Conservation (phyloP, 2,113 vertebrate genomes). For the Genyomyrus donnyi region DNA sequence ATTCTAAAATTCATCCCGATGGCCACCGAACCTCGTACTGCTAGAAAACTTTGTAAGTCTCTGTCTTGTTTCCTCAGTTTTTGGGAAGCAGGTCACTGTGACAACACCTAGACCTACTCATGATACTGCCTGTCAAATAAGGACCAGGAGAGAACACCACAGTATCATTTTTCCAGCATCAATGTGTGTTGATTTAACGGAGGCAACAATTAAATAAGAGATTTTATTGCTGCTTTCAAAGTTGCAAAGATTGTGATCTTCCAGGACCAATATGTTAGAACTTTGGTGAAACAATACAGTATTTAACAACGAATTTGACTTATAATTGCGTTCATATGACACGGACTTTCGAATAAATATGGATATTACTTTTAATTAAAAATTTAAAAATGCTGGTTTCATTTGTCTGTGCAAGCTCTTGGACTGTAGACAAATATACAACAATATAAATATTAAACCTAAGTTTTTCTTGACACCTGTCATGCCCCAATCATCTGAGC, state of each 20-base stretch:
- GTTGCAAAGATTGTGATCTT: not conserved
- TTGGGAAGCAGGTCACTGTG: not conserved
- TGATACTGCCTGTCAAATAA: not conserved
- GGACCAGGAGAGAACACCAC: not conserved
- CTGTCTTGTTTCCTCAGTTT: not conserved
- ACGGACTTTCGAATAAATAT: not conserved
- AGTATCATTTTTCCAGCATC: not conserved
- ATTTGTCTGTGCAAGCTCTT: not conserved
- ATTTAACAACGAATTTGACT: conserved; percentile 2
- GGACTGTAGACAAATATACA: not conserved
- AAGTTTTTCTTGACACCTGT: not conserved
- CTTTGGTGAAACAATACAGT: not conserved
- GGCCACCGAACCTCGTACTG: not conserved
- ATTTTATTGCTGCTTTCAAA: not conserved
- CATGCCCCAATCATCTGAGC: no score
- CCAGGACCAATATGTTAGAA: not conserved
- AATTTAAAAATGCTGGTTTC: not conserved
- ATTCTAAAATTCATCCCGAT: not conserved
- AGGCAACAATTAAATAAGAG: not conserved
- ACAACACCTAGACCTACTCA: not conserved
- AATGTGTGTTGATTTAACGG: not conserved
- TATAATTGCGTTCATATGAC: not conserved
- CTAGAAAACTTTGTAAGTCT: not conserved
- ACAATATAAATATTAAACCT: not conserved
- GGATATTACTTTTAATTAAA: not conserved